phyloP scores from a whole-genome alignment of 1,140 invertebrate species.

The Zaprionus vittiger region DNA sequence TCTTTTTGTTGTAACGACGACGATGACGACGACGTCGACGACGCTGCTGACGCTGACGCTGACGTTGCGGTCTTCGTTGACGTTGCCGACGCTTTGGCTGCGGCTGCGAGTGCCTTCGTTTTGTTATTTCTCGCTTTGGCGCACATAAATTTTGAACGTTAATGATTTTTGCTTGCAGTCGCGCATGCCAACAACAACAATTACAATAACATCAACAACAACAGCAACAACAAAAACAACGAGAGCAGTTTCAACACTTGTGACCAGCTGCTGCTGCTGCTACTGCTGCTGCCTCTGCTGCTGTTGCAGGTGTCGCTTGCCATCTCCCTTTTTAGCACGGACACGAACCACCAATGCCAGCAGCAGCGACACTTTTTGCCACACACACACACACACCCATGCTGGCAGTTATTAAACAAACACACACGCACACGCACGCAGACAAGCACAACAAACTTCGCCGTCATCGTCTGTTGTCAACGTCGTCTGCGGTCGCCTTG shows the following conservation, averaged over 20 bases:
- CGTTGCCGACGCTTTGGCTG: conserved; percentile 25
- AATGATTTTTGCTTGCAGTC: conserved; percentile 82
- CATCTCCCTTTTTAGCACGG: conserved; percentile 75
- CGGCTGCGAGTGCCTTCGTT: conserved; percentile 47
- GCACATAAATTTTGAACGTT: conserved; percentile 77
- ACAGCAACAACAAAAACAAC: conserved; percentile 30
- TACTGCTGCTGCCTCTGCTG: conserved; percentile 27
- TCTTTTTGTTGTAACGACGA: conserved; percentile 66
- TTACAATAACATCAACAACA: conserved; percentile 39
- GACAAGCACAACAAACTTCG: conserved; percentile 3
- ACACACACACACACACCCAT: conserved; percentile 15
- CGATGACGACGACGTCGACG: conserved; percentile 6
- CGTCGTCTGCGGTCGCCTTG: conserved; percentile 40
- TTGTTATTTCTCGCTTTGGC: conserved; percentile 83
- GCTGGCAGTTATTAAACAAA: conserved; percentile 65
- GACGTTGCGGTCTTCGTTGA: conserved; percentile 42
- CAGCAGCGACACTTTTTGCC: conserved; percentile 62
- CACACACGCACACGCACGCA: conserved; percentile 24
- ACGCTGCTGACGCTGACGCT: conserved; percentile 22
- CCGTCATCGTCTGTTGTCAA: conserved; percentile 46
- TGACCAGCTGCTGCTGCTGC: conserved; percentile 28
- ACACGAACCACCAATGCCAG: conserved; percentile 55
- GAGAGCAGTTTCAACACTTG: conserved; percentile 12
- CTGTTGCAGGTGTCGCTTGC: conserved; percentile 71
- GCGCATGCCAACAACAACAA: conserved; percentile 29